A percentile compares a stretch with the other conserved stretches of the same genome.
phyloP scores from a whole-genome alignment of 2,797 vertebrate species.

The Microctenopoma steveboyesi region DNA sequence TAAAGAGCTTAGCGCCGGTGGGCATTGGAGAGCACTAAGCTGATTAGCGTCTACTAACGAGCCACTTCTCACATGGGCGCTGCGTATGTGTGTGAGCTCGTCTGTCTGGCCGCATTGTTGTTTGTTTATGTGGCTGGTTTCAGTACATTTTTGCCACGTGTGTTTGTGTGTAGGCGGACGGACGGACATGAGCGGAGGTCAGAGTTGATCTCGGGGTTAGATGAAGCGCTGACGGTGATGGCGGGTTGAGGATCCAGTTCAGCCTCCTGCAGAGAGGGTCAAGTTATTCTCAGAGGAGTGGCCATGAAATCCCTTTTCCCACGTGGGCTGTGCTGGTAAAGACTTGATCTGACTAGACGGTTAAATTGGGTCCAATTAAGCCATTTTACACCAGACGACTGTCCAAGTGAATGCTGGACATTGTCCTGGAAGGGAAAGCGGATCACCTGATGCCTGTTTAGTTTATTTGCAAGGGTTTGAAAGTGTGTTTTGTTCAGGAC shows the following conservation, averaged over 20 bases:
- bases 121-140: conserved; percentile 42
- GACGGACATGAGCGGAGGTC: conserved; percentile 41
- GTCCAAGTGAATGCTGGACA: background rate
- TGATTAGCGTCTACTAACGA: conserved; percentile 81
- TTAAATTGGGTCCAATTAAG: conserved; percentile 32
- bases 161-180: conserved; percentile 5
- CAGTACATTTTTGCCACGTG: conserved; percentile 3
- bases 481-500: too few relatives aligned
- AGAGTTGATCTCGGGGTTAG: conserved; percentile 40
- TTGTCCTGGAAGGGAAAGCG: background rate
- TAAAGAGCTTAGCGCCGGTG: conserved; percentile 79
- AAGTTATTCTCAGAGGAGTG: conserved; percentile 58
- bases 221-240: conserved; percentile 38
- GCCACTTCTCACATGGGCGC: conserved; percentile 67
- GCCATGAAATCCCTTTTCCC: conserved; percentile 11
- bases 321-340: background rate
- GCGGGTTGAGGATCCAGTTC: conserved; percentile 30
- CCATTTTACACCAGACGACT: conserved; percentile 19
- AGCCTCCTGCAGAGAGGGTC: conserved; percentile 46
- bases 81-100: background rate
- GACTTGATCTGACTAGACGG: conserved; percentile 18
- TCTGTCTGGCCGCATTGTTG: conserved; percentile 24
- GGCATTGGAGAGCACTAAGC: conserved; percentile 73
- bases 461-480: background rate
- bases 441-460: background rate